Percentiles rank a stretch among this genome's conserved stretches.
These are phyloP conservation scores for Panthera uncia DNA, from an alignment of 2,113 vertebrate species.

Conservation along the genomic window DNA sequence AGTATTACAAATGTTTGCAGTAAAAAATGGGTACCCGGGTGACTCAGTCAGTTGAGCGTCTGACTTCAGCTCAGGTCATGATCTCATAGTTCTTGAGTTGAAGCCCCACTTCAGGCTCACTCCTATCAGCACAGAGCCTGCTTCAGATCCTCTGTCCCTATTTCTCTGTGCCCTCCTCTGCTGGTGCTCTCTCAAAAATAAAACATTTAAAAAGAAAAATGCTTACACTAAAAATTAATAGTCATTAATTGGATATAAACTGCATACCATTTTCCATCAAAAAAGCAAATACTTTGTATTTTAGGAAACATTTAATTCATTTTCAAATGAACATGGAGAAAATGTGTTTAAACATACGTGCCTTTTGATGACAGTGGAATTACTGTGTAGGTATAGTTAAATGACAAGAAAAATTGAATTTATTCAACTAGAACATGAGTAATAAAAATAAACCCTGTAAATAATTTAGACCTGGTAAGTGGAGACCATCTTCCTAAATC, in stretches of 20 bases:
- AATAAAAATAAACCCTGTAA: not conserved
- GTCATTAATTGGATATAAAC: not conserved
- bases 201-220: not conserved
- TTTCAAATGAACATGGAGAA: constrained; percentile 24
- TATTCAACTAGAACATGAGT: not conserved
- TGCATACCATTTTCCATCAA: not conserved
- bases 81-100: no score
- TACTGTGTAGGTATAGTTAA: not conserved
- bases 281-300: not conserved
- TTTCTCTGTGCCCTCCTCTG: no score
- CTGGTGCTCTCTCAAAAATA: no score
- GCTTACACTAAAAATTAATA: constrained; percentile 23
- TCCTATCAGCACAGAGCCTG: no score
- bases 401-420: not conserved
- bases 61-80: no score
- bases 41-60: no score
- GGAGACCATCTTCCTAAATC: not conserved
- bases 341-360: not conserved
- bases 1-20: not conserved
- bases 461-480: not conserved
- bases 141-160: no score
- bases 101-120: no score
- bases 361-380: not conserved
- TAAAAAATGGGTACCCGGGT: constrained; percentile 1
- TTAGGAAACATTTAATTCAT: constrained; percentile 8